Conservation (phyloP, 2,797 vertebrate genomes). For the Rousettus madagascariensis region DNA sequence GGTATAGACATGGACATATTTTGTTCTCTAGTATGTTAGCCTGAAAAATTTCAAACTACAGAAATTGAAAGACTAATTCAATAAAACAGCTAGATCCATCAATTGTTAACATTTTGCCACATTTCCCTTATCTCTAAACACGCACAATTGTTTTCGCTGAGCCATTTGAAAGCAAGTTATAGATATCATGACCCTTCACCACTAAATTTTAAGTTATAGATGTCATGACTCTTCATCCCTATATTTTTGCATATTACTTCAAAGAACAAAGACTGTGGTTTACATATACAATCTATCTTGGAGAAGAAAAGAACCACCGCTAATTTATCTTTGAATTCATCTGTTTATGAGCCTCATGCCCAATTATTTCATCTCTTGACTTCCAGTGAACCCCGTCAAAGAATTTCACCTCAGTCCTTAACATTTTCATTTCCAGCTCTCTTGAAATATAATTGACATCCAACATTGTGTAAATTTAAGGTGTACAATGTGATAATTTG, state of each 20-base stretch:
- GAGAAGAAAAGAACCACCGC: background rate
- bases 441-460: background rate
- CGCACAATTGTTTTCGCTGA: background rate
- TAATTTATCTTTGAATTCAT: slow-evolving; percentile 29
- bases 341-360: background rate
- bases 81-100: background rate
- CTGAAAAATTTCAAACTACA: slow-evolving; percentile 18
- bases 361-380: background rate
- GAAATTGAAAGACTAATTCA: background rate
- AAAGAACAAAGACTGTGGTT: slow-evolving; percentile 13
- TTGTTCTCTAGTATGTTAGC: background rate
- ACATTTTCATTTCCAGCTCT: background rate
- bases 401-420: background rate
- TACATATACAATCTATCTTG: background rate
- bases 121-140: slow-evolving; percentile 23
- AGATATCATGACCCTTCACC: background rate
- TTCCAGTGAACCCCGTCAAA: background rate
- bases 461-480: background rate
- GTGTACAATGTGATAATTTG: background rate
- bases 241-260: slow-evolving; percentile 10
- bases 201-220: background rate
- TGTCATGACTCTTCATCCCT: background rate
- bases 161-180: background rate
- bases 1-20: background rate
- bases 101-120: background rate